A percentile compares a stretch with the other conserved stretches of the same genome.
phyloP scores from a whole-genome alignment of 2,113 vertebrate genomes.

The Oenanthe oenanthe region DNA sequence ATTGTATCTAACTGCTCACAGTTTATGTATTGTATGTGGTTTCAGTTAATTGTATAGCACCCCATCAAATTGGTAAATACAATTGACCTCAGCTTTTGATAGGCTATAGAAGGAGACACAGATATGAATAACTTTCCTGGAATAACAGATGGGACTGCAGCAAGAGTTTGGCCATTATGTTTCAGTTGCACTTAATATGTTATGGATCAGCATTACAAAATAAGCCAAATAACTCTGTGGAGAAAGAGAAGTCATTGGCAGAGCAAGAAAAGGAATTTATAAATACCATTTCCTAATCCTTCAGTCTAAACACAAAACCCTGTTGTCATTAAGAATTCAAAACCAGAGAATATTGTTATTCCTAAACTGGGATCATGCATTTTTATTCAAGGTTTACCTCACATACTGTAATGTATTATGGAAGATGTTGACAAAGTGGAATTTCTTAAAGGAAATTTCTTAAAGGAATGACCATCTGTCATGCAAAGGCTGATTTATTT shows the following conservation, averaged over 20 bases:
- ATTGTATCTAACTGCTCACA: not conserved
- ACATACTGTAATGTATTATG: not conserved
- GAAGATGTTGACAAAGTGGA: not conserved
- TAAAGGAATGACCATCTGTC: not conserved
- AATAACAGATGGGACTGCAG: not conserved
- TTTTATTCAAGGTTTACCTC: not conserved
- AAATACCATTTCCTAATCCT: not conserved
- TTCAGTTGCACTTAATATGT: not conserved
- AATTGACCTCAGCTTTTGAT: not conserved
- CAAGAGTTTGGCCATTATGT: not conserved
- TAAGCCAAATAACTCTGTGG: not conserved
- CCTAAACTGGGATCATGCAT: not conserved
- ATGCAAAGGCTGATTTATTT: not conserved
- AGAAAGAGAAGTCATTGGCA: not conserved
- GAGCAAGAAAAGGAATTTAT: not conserved
- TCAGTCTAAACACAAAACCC: not conserved
- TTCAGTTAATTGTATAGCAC: not conserved
- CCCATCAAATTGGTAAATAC: not conserved
- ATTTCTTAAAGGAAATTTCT: conserved; percentile 20
- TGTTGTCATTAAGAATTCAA: not conserved
- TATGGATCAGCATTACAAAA: not conserved
- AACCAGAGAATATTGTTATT: not conserved
- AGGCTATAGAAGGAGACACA: not conserved
- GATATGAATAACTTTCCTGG: not conserved
- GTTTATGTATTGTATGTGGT: not conserved